Evolutionary conservation across 2,888 invertebrate genomes (phyloP).

Genomic region (Cremastinae sp.): DNA sequence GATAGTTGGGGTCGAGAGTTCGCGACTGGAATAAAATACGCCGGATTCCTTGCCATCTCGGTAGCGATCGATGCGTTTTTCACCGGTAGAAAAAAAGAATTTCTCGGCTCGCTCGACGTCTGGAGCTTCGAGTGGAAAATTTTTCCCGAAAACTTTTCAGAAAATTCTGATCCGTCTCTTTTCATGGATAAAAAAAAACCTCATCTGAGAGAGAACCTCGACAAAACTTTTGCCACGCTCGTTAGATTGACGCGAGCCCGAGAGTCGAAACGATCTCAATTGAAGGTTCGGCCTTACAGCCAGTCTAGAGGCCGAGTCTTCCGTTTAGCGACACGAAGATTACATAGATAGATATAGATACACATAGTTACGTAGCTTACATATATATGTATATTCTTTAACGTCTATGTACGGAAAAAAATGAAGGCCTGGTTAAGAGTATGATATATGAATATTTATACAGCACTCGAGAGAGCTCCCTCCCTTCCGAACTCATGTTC

Average conservation of each 20-base stretch:
- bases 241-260: conserved; percentile 66
- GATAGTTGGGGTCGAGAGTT: conserved; percentile 70
- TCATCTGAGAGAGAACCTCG: conserved; percentile 6
- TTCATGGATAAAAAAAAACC: neutral
- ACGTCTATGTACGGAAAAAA: conserved; percentile 5
- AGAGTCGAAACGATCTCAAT: conserved; percentile 67
- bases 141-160: neutral
- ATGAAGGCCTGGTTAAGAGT: conserved; percentile 7
- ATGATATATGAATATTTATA: conserved; percentile 29
- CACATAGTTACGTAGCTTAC: conserved; percentile 16
- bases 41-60: conserved; percentile 10
- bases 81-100: conserved; percentile 25
- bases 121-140: neutral
- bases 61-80: conserved; percentile 53
- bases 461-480: conserved; percentile 14
- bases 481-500: neutral
- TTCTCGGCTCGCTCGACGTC: neutral
- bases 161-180: neutral
- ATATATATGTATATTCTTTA: conserved; percentile 16
- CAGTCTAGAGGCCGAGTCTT: conserved; percentile 58
- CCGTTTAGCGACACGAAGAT: conserved; percentile 50
- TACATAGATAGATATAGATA: conserved; percentile 28
- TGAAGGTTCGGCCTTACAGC: conserved; percentile 64
- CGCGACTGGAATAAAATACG: conserved; percentile 54
- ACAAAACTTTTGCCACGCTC: conserved; percentile 63